A percentile compares a stretch with the other conserved stretches of the same genome.
Evolutionary conservation across 2,888 invertebrate genomes (phyloP).

Genomic region (Dichetophora obliterata): DNA sequence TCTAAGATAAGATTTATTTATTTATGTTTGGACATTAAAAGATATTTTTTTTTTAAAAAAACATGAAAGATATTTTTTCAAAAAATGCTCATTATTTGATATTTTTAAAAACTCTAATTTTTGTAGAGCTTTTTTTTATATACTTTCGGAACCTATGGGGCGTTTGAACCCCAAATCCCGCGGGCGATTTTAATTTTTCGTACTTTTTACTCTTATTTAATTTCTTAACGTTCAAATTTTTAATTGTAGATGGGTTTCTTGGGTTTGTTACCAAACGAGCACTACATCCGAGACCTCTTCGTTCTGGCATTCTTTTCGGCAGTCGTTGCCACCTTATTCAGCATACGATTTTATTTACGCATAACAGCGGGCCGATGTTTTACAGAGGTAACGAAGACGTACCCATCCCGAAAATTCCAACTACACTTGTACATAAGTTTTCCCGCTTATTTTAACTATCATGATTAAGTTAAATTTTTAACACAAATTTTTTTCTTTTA

Average conservation of each 20-base stretch:
- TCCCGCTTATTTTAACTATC: neutral
- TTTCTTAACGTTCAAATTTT: neutral
- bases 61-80: too few relatives aligned
- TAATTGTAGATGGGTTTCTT: slow-evolving; percentile 63
- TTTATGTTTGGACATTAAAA: too few relatives aligned
- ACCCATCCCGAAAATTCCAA: neutral
- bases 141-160: too few relatives aligned
- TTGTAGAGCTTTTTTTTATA: too few relatives aligned
- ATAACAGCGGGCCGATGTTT: slow-evolving; percentile 65
- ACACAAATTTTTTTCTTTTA: neutral
- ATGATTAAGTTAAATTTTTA: neutral
- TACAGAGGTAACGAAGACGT: slow-evolving; percentile 58
- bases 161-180: too few relatives aligned
- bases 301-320: slow-evolving; percentile 58
- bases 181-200: too few relatives aligned
- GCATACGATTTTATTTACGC: slow-evolving; percentile 65
- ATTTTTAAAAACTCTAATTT: too few relatives aligned
- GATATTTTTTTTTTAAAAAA: too few relatives aligned
- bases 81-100: too few relatives aligned
- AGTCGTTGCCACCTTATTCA: slow-evolving; percentile 61
- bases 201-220: too few relatives aligned
- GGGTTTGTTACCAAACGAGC: slow-evolving; percentile 58
- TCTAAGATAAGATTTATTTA: too few relatives aligned
- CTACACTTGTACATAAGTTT: neutral
- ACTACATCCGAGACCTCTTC: slow-evolving; percentile 59